phyloP scores from a whole-genome alignment of 2,113 vertebrate genomes.

The Ceuthmochares aereus region DNA sequence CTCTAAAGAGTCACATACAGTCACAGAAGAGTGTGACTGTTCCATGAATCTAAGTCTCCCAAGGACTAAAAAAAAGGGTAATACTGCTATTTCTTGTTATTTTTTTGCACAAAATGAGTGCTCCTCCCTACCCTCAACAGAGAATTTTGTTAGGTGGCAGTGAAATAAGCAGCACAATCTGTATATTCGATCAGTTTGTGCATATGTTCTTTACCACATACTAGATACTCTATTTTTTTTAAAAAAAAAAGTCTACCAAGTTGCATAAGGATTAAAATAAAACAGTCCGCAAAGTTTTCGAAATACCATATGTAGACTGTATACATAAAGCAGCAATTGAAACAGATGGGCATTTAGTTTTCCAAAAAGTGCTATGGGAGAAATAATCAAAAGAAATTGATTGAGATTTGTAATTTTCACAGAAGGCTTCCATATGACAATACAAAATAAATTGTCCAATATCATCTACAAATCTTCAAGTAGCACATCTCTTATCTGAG shows the following conservation, averaged over 20 bases:
- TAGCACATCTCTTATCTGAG: not conserved
- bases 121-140: not conserved
- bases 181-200: not conserved
- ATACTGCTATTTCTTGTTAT: not conserved
- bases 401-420: not conserved
- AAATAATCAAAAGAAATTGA: not conserved
- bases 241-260: not conserved
- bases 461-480: not conserved
- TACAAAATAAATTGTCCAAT: not conserved
- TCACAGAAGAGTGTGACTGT: not conserved
- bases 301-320: not conserved
- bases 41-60: not conserved
- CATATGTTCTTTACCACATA: not conserved
- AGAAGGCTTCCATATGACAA: not conserved
- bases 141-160: not conserved
- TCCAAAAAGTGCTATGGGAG: no score
- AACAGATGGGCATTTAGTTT: not conserved
- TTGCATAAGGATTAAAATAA: not conserved
- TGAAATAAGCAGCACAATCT: not conserved
- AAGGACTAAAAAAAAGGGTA: not conserved
- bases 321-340: not conserved
- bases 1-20: not conserved
- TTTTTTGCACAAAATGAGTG: not conserved
- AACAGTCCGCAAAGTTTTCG: not conserved
- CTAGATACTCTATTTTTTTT: not conserved